phyloP scores from a whole-genome alignment of 2,888 invertebrate species.

The Pharmacophagus antenor region DNA sequence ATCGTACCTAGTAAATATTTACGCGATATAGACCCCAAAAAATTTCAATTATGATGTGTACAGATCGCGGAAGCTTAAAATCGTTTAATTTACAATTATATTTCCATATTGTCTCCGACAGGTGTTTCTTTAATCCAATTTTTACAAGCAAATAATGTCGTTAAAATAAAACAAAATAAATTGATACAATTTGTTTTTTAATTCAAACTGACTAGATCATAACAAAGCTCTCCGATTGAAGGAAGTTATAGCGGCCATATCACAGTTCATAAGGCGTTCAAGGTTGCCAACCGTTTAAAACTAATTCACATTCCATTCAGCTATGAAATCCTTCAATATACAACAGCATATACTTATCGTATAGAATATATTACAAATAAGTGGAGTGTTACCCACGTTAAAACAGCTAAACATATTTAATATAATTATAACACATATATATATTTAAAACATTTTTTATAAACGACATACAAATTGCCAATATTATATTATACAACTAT shows the following conservation, averaged over 20 bases:
- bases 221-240: constrained; percentile 12
- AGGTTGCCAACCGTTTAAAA: constrained; percentile 4
- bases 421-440: background rate
- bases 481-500: too few relatives aligned
- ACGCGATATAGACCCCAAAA: too few relatives aligned
- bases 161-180: constrained; percentile 5
- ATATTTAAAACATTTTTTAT: background rate
- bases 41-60: too few relatives aligned
- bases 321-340: constrained; percentile 19
- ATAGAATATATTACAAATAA: constrained; percentile 4
- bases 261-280: constrained; percentile 11
- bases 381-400: background rate
- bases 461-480: too few relatives aligned
- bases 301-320: background rate
- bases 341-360: constrained; percentile 7
- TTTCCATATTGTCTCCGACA: too few relatives aligned
- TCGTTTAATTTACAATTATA: too few relatives aligned
- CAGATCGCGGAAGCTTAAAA: too few relatives aligned
- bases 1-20: too few relatives aligned
- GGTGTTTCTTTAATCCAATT: too few relatives aligned
- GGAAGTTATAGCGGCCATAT: constrained; percentile 17
- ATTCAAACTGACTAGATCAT: constrained; percentile 42
- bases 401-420: too few relatives aligned
- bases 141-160: too few relatives aligned
- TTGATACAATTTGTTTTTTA: constrained; percentile 35